Percentiles rank a stretch among this genome's conserved stretches.
Evolutionary conservation across 2,888 invertebrate genomes (phyloP).

Genomic region (Caradrina kadenii): DNA sequence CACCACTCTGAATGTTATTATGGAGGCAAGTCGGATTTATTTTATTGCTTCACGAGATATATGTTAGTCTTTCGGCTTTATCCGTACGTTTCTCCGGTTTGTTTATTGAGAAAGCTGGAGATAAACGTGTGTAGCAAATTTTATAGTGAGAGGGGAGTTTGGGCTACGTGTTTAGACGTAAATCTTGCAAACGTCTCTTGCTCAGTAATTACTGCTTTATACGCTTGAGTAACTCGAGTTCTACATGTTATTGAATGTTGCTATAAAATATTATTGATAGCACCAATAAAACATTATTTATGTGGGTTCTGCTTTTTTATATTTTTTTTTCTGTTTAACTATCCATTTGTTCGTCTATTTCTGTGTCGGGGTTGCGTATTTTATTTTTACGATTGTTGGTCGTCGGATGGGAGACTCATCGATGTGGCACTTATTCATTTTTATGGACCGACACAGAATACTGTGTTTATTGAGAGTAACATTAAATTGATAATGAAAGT

Average conservation of each 20-base stretch:
- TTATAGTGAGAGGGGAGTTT: conserved; percentile 79
- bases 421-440: conserved; percentile 14
- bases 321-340: conserved; percentile 79
- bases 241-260: conserved; percentile 87
- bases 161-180: conserved; percentile 78
- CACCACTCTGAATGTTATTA: conserved; percentile 89
- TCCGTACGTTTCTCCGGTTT: conserved; percentile 82
- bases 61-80: conserved; percentile 86
- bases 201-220: conserved; percentile 87
- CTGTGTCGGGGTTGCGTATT: conserved; percentile 57
- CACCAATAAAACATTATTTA: conserved; percentile 86
- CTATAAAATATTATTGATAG: conserved; percentile 89
- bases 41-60: conserved; percentile 87
- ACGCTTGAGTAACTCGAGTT: conserved; percentile 82
- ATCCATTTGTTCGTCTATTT: conserved; percentile 75
- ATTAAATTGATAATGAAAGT: background rate
- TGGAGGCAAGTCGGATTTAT: conserved; percentile 88
- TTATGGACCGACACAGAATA: conserved; percentile 1
- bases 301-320: conserved; percentile 70
- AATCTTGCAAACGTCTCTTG: conserved; percentile 86
- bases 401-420: conserved; percentile 46
- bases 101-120: conserved; percentile 83
- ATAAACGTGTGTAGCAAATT: conserved; percentile 82
- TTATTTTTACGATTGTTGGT: conserved; percentile 59
- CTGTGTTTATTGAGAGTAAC: background rate